Conservation (phyloP, 2,113 vertebrate species). For the Percopsis transmontana region DNA sequence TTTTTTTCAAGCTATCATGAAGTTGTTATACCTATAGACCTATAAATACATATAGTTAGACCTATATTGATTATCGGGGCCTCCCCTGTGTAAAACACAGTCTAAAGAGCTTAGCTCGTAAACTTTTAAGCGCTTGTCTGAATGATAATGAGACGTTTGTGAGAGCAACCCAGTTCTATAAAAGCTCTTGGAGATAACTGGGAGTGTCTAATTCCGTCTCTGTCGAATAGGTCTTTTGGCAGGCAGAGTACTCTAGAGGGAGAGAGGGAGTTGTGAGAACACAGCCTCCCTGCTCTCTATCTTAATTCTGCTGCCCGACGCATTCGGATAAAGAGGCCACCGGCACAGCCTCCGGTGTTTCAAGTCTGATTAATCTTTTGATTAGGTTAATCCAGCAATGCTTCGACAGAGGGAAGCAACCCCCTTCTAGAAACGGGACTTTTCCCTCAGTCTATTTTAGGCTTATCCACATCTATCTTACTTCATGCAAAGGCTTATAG, state of each 20-base stretch:
- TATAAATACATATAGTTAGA: too few relatives aligned
- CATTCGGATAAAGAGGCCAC: constrained; percentile 63
- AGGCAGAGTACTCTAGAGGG: constrained; percentile 41
- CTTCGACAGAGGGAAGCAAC: constrained; percentile 48
- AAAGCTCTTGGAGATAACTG: constrained; percentile 28
- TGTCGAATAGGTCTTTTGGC: constrained; percentile 48
- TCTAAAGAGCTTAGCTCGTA: not conserved
- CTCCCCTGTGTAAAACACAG: not conserved
- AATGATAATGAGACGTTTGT: constrained; percentile 32
- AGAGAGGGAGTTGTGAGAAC: constrained; percentile 67
- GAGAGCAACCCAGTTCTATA: constrained; percentile 22
- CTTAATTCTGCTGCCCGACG: constrained; percentile 53
- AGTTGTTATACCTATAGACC: too few relatives aligned
- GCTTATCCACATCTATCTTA: not conserved
- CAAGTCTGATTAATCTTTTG: constrained; percentile 75
- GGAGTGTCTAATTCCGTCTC: constrained; percentile 35
- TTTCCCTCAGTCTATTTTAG: constrained; percentile 16
- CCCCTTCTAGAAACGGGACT: constrained; percentile 36
- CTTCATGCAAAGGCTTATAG: constrained; percentile 37
- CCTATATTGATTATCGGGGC: too few relatives aligned
- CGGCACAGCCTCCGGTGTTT: constrained; percentile 65
- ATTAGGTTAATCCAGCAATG: constrained; percentile 75
- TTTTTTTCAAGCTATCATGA: not conserved
- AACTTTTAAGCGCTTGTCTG: constrained; percentile 26
- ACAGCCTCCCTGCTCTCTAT: constrained; percentile 40